Conservation (phyloP, 2,113 vertebrate species). For the Uria aalge region DNA sequence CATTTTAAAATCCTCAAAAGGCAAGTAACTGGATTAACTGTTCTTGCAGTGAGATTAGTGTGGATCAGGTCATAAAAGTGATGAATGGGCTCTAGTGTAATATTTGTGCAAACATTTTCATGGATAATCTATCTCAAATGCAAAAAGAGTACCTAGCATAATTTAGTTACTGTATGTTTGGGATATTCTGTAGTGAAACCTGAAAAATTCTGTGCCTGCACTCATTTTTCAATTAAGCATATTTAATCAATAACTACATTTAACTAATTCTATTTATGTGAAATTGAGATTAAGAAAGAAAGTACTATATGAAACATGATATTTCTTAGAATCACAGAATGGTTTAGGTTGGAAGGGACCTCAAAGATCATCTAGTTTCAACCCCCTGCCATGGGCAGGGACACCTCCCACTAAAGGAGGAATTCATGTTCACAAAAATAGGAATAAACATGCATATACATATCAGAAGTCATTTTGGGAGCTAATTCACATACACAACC, state of each 20-base stretch:
- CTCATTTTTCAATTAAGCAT: neutral
- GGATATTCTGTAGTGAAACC: neutral
- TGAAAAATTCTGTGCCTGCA: neutral
- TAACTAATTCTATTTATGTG: neutral
- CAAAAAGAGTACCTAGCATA: neutral
- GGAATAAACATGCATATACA: neutral
- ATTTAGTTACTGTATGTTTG: neutral
- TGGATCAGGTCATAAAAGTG: neutral
- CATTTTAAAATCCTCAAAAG: slow-evolving; percentile 14
- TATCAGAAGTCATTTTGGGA: neutral
- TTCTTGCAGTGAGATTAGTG: neutral
- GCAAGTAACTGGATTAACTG: slow-evolving; percentile 10
- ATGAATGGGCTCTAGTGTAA: neutral
- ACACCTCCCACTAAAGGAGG: neutral
- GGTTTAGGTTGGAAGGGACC: neutral
- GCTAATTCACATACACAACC: neutral
- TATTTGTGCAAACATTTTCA: neutral
- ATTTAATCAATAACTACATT: neutral
- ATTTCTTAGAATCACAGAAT: neutral
- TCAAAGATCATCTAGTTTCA: neutral
- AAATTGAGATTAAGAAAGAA: neutral
- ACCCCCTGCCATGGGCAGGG: neutral
- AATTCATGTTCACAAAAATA: neutral
- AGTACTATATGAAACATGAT: neutral
- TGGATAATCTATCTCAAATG: neutral